A percentile compares a stretch with the other conserved stretches of the same genome.
These are phyloP conservation scores for Atta texana DNA, from an alignment of 1,140 invertebrate species.

Conservation along the genomic window DNA sequence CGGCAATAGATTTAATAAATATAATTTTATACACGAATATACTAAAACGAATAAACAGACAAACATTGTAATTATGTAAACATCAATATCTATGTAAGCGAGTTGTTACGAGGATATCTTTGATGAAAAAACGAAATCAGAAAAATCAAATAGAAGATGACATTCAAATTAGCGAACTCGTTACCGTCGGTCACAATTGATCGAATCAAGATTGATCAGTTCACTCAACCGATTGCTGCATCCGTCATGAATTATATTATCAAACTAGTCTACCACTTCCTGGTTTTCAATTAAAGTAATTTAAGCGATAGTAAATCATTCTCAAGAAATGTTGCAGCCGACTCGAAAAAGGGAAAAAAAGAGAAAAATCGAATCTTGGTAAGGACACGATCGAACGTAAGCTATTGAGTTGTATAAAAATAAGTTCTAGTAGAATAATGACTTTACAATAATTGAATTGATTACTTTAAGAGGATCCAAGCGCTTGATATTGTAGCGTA, in stretches of 20 bases:
- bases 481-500: background rate
- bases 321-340: background rate
- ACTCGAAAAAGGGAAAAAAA: background rate
- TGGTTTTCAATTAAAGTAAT: conserved; percentile 30
- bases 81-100: background rate
- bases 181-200: conserved; percentile 28
- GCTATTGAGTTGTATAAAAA: conserved; percentile 11
- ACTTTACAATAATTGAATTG: conserved; percentile 38
- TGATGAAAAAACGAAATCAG: background rate
- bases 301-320: conserved; percentile 40
- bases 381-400: conserved; percentile 3
- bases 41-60: background rate
- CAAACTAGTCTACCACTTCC: background rate
- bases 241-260: conserved; percentile 18
- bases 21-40: background rate
- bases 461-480: conserved; percentile 43
- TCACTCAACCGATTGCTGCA: background rate
- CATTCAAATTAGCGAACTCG: conserved; percentile 41
- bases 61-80: background rate
- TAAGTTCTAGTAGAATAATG: conserved; percentile 33
- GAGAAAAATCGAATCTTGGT: conserved; percentile 8
- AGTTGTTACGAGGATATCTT: background rate
- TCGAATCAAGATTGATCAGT: conserved; percentile 39
- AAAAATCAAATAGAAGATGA: conserved; percentile 8
- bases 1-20: background rate